These are phyloP conservation scores for Carollia perspicillata DNA, from an alignment of 2,113 vertebrate genomes.

Conservation along the genomic window DNA sequence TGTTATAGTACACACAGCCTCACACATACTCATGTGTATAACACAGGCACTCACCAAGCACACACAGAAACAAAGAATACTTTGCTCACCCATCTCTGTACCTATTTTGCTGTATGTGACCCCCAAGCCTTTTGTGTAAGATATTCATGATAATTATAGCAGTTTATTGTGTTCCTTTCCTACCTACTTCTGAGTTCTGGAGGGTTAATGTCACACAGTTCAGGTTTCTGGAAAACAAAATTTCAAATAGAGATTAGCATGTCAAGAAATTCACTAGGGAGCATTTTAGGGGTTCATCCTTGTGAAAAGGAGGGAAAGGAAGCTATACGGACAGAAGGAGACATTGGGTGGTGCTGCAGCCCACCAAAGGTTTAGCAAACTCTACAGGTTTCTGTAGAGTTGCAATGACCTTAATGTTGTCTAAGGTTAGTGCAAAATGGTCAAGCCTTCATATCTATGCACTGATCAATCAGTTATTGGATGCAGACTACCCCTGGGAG, in stretches of 20 bases:
- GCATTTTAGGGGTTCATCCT: neutral
- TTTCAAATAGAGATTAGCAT: neutral
- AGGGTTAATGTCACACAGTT: neutral
- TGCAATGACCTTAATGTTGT: neutral
- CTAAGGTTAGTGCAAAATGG: neutral
- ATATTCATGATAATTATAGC: neutral
- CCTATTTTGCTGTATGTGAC: neutral
- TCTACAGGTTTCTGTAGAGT: neutral
- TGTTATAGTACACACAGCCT: neutral
- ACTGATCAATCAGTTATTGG: neutral
- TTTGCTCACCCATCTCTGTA: neutral
- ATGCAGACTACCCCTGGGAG: neutral
- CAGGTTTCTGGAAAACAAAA: neutral
- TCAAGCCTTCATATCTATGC: neutral
- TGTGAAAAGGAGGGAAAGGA: neutral
- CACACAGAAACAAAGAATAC: neutral
- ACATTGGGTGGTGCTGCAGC: neutral
- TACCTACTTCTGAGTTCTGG: neutral
- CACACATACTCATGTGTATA: neutral
- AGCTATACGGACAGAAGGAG: neutral
- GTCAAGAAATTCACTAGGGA: neutral
- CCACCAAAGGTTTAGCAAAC: neutral
- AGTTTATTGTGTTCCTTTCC: neutral
- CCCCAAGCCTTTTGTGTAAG: neutral
- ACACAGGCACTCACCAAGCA: neutral